Evolutionary conservation across 2,113 vertebrate genomes (phyloP), one percentile per base, ranked within the genome.

Genomic region (Toxotes chatareus): DNA sequence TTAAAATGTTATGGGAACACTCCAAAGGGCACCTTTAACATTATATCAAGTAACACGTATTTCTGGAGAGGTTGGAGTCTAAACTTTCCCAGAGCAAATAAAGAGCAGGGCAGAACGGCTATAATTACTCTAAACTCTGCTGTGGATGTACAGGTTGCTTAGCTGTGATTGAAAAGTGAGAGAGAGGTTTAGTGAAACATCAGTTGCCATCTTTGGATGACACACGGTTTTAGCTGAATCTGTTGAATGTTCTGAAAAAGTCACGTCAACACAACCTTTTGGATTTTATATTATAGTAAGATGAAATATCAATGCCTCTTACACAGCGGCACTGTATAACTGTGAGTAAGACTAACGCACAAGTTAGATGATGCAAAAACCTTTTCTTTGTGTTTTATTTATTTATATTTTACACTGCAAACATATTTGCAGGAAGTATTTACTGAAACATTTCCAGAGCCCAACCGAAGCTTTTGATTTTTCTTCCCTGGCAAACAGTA

Each of bases 401-500:
- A 27, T 27, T 27, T 27, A 27, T 27, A 27, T 27, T 27, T 27
- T 27, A 27, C 27, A 27, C 27, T 23, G 7, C 46, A 17, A 32
- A 56, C 31, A 42, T 49, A 61, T 73, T 77, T 79, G 17, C 68
- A 57, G 81, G 49, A 86, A 83, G 81, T 72, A 86, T 82, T 85
- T 76, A 49, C 55, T 61, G 51, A 77, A 70, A 74, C 55, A 81
- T 55, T 84, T 84, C 23, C 34, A 80, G 73, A 56, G 32, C 57
- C 59, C 40, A 40, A 69, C 31, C 65, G 56, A 74, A 76, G 67
- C 86, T 80, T 86, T 73, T 77, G 65, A 79, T 67, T 87, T 69
- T 64, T 83, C 55, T 82, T 67, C 47, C 5, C 36, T n/a, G n/a
- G 49, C 79, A 85, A 86, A 87, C 74, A 82, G 38, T 84, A 47